Percentiles rank a stretch among this genome's conserved stretches.
These are phyloP conservation scores for Lochmaea crataegi DNA, from an alignment of 2,888 invertebrate genomes.

Conservation along the genomic window DNA sequence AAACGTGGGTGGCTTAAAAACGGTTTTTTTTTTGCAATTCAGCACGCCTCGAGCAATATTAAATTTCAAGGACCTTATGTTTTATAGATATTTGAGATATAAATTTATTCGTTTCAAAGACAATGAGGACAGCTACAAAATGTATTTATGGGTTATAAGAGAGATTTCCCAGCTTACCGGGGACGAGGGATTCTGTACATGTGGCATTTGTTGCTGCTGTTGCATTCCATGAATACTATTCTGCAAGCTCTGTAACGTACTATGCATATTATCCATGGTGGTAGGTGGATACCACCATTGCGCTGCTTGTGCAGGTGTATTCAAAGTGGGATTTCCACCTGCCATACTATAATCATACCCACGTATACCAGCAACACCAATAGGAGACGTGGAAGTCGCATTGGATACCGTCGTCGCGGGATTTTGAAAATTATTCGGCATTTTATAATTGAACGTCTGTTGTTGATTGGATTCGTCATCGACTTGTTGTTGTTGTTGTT, in stretches of 20 bases:
- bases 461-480: slow-evolving; percentile 70
- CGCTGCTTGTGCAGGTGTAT: slow-evolving; percentile 67
- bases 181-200: slow-evolving; percentile 64
- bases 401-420: slow-evolving; percentile 76
- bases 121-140: too few relatives aligned
- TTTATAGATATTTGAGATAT: too few relatives aligned
- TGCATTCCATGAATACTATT: slow-evolving; percentile 55
- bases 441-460: slow-evolving; percentile 86
- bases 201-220: slow-evolving; percentile 59
- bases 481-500: slow-evolving; percentile 62
- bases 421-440: slow-evolving; percentile 85
- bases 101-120: too few relatives aligned
- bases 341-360: slow-evolving; percentile 78
- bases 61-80: too few relatives aligned
- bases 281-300: slow-evolving; percentile 83
- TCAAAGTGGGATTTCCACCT: slow-evolving; percentile 57
- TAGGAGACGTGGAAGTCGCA: slow-evolving; percentile 71
- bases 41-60: too few relatives aligned
- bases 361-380: slow-evolving; percentile 66
- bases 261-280: slow-evolving; percentile 71
- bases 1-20: too few relatives aligned
- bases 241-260: slow-evolving; percentile 68
- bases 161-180: slow-evolving; percentile 57
- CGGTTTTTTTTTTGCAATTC: too few relatives aligned
- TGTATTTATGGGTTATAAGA: slow-evolving; percentile 1